Conservation (phyloP, 2,888 invertebrate genomes). For the Scotopteryx bipunctaria region DNA sequence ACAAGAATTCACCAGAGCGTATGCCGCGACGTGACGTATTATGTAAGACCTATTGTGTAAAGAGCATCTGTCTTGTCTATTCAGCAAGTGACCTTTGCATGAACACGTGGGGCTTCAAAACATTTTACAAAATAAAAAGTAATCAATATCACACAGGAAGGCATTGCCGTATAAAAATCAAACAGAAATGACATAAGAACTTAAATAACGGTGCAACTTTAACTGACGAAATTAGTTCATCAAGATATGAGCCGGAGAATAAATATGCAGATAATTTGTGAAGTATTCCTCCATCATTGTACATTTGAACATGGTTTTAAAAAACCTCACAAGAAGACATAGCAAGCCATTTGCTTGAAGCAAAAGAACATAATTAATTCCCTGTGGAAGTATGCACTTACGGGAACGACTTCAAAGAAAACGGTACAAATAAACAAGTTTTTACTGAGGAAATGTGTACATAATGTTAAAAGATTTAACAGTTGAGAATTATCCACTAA, state of each 20-base stretch:
- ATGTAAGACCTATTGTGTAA: constrained; percentile 55
- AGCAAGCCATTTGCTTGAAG: not conserved
- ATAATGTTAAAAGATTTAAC: constrained; percentile 9
- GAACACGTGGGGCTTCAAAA: constrained; percentile 65
- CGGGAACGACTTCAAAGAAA: constrained; percentile 4
- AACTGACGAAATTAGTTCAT: not conserved
- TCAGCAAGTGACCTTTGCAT: constrained; percentile 69
- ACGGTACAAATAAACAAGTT: constrained; percentile 17
- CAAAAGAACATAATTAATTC: too few species aligned
- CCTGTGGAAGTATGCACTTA: not conserved
- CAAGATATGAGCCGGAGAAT: too few species aligned
- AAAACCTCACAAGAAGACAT: not conserved
- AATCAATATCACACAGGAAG: not conserved
- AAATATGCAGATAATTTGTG: too few species aligned
- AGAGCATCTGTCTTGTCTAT: constrained; percentile 70
- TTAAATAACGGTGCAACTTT: not conserved
- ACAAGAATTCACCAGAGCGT: constrained; percentile 31
- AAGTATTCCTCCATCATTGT: too few species aligned
- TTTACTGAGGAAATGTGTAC: constrained; percentile 8
- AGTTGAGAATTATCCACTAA: constrained; percentile 19
- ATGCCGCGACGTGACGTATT: constrained; percentile 42
- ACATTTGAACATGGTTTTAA: not conserved
- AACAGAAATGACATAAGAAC: too few species aligned
- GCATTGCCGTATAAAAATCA: too few species aligned
- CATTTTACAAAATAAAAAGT: constrained; percentile 25